A percentile compares a stretch with the other conserved stretches of the same genome.
Evolutionary conservation across 2,888 invertebrate species (phyloP).

Genomic region (Papilio demoleus): DNA sequence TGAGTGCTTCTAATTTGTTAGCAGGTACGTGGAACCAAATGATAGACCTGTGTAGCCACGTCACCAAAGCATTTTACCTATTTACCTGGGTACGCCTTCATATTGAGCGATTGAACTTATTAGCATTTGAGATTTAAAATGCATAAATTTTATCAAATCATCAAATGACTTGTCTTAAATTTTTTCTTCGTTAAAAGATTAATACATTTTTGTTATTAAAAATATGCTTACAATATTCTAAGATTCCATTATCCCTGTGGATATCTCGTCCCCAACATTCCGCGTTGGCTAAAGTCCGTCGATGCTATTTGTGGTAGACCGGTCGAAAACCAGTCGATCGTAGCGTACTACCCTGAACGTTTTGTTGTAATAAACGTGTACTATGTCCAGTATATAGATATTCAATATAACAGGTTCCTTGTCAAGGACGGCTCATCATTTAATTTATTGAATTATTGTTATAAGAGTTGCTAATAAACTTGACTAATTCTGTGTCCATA

Average conservation of each 20-base stretch:
- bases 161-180: neutral
- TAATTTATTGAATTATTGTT: neutral
- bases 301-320: constrained; percentile 39
- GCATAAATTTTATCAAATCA: neutral
- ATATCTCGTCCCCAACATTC: constrained; percentile 31
- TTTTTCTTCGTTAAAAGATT: neutral
- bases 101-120: no score
- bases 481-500: neutral
- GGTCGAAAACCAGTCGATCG: constrained; percentile 32
- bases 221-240: constrained; percentile 20
- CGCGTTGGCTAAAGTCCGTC: constrained; percentile 30
- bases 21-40: neutral
- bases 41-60: neutral
- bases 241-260: constrained; percentile 24
- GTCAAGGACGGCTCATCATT: constrained; percentile 12
- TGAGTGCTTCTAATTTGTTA: neutral
- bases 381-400: constrained; percentile 11
- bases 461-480: neutral
- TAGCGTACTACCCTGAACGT: constrained; percentile 32
- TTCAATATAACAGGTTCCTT: constrained; percentile 29
- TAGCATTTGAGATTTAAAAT: neutral
- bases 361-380: constrained; percentile 29
- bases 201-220: neutral
- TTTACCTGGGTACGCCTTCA: neutral
- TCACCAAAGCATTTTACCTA: neutral